Evolutionary conservation across 2,888 invertebrate species (phyloP), one percentile per base, ranked within the genome.

Genomic region (Agrotis clavis): DNA sequence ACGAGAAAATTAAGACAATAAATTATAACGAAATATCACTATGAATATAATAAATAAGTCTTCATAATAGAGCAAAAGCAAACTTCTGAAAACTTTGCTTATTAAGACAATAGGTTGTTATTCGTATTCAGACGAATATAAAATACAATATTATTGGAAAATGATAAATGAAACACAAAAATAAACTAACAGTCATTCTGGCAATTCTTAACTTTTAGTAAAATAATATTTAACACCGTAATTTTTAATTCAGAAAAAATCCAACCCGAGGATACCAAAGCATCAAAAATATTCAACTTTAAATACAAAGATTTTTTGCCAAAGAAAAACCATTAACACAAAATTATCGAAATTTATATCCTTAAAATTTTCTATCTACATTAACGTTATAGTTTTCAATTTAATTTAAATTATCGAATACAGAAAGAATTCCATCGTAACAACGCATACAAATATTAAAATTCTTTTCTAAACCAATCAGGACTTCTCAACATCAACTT

Each of bases 401-500:
- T 30, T 9, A 21, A 45, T 57, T 45, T 18, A 45, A 54, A 71
- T 53, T 50, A 45, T 57, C 68, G 59, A 68, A 47, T 41, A 50
- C 1, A 41, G 11, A 11, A 16, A 16, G 21, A n/a, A 18, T 11
- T 66, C 16, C 21, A 41, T 68, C 1, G 13, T 11, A 53, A 25
- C 16, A 48, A 63, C 16, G 4, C 4, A 82, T 47, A 21, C 21
- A 68, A 35, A 14, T 30, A 56, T 16, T 48, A 19, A 4, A 47
- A 45, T 59, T 45, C 0, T 57, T 74, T 68, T 61, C 41, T 65
- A 59, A 13, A 47, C 11, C 35, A 77, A 64, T 86, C 79, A 79
- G 41, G 74, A 74, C 53, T 74, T 82, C 60, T 72, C 79, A 1
- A 50, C 82, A 18, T 78, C 71, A 4, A 80, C 73, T 41, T 74